Percentiles rank a stretch among this genome's conserved stretches.
Evolutionary conservation across 2,888 invertebrate genomes (phyloP).

Genomic region (Carterocephalus palaemon): DNA sequence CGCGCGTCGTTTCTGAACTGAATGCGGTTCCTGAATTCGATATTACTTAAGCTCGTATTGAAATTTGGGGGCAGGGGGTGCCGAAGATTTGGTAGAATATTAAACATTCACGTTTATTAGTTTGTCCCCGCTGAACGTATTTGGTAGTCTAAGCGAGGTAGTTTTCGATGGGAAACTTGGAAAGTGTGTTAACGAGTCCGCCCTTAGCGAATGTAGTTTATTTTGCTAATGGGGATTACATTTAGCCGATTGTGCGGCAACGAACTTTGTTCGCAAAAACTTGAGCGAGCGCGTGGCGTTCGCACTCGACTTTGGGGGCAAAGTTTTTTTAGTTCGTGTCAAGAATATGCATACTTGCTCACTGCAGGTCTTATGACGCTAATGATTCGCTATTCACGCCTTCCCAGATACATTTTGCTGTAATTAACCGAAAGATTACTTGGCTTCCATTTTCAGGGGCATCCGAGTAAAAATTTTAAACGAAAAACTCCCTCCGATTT

Average conservation of each 20-base stretch:
- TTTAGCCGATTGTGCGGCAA: conserved; percentile 49
- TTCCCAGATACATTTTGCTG: no score
- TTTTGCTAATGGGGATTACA: conserved; percentile 65
- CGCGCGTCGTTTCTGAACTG: conserved; percentile 45
- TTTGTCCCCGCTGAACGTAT: conserved; percentile 69
- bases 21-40: conserved; percentile 50
- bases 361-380: no score
- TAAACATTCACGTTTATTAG: conserved; percentile 79
- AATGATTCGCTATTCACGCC: no score
- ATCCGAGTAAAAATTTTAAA: not conserved
- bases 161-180: conserved; percentile 66
- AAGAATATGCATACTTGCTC: conserved; percentile 5
- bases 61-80: conserved; percentile 53
- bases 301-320: conserved; percentile 13
- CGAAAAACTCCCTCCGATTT: conserved; percentile 1
- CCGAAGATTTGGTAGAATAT: conserved; percentile 70
- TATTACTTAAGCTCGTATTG: conserved; percentile 72
- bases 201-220: conserved; percentile 54
- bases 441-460: no score
- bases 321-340: conserved; percentile 18
- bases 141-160: conserved; percentile 72
- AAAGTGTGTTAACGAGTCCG: conserved; percentile 73
- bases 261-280: conserved; percentile 41
- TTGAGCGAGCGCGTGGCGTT: conserved; percentile 22
- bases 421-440: no score